A percentile compares a stretch with the other conserved stretches of the same genome.
Evolutionary conservation across 2,113 vertebrate species (phyloP).

Genomic region (Leptobrachium leishanense): DNA sequence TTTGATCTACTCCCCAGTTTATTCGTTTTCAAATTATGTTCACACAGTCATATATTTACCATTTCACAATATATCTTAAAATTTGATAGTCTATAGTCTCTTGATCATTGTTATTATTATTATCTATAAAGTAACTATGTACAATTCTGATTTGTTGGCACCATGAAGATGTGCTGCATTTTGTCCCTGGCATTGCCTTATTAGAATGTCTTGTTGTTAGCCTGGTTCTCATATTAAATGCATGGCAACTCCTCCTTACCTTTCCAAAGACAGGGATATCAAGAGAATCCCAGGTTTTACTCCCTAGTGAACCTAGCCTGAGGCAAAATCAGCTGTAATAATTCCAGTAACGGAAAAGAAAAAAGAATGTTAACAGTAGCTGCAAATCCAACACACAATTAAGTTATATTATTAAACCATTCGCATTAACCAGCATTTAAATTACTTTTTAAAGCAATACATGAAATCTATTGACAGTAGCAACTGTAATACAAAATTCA

Average conservation of each 20-base stretch:
- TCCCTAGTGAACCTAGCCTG: slow-evolving; percentile 74
- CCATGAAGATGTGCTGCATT: slow-evolving; percentile 6
- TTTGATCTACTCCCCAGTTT: no score
- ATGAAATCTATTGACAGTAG: slow-evolving; percentile 1
- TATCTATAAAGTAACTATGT: not conserved
- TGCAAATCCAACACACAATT: slow-evolving; percentile 52
- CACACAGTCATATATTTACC: no score
- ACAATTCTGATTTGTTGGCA: slow-evolving; percentile 14
- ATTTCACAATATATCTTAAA: no score
- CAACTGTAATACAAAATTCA: not conserved
- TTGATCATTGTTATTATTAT: not conserved
- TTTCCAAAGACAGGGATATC: slow-evolving; percentile 81
- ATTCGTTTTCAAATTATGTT: no score
- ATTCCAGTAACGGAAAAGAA: slow-evolving; percentile 73
- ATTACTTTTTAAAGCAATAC: not conserved
- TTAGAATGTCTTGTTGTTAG: slow-evolving; percentile 57
- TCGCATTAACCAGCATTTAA: slow-evolving; percentile 15
- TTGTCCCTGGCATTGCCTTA: slow-evolving; percentile 47
- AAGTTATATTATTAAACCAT: slow-evolving; percentile 35
- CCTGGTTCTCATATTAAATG: slow-evolving; percentile 52
- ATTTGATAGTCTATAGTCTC: not conserved
- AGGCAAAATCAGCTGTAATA: slow-evolving; percentile 80
- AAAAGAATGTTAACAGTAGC: slow-evolving; percentile 57
- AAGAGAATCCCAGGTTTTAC: slow-evolving; percentile 80
- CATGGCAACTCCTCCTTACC: slow-evolving; percentile 65